Conservation (phyloP, 2,113 vertebrate species). For the Callocephalon fimbriatum region DNA sequence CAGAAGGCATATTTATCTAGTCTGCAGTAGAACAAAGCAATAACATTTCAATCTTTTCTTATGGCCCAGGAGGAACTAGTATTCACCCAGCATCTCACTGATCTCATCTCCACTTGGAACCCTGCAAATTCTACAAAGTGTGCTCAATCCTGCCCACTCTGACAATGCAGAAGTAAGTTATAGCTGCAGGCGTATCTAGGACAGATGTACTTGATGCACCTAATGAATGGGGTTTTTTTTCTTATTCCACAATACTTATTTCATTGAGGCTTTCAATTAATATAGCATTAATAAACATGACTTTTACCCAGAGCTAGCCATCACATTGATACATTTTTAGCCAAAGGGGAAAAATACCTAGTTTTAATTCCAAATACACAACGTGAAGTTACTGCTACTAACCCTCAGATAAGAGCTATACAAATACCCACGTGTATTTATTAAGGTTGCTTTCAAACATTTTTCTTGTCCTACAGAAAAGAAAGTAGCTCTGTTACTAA, state of each 20-base stretch:
- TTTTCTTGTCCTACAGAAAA: neutral
- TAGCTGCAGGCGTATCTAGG: neutral
- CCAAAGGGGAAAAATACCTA: neutral
- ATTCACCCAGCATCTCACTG: neutral
- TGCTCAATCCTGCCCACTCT: neutral
- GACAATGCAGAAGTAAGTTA: neutral
- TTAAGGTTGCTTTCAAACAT: neutral
- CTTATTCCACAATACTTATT: neutral
- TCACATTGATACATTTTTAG: neutral
- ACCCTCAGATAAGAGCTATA: neutral
- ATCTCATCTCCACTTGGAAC: neutral
- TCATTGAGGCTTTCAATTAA: neutral
- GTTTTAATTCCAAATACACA: neutral
- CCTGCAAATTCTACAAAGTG: neutral
- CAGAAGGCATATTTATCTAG: neutral
- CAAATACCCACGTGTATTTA: neutral
- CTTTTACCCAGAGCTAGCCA: neutral
- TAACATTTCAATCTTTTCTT: slow-evolving; percentile 39
- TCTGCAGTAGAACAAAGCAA: slow-evolving; percentile 13
- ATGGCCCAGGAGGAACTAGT: neutral
- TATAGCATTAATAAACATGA: neutral
- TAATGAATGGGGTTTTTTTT: neutral
- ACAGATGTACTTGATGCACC: neutral
- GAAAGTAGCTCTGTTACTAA: neutral
- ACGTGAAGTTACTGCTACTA: neutral